Evolutionary conservation across 35 echinoderm and acorn worm species (phyloP).

Genomic region (Ptychodera flava): DNA sequence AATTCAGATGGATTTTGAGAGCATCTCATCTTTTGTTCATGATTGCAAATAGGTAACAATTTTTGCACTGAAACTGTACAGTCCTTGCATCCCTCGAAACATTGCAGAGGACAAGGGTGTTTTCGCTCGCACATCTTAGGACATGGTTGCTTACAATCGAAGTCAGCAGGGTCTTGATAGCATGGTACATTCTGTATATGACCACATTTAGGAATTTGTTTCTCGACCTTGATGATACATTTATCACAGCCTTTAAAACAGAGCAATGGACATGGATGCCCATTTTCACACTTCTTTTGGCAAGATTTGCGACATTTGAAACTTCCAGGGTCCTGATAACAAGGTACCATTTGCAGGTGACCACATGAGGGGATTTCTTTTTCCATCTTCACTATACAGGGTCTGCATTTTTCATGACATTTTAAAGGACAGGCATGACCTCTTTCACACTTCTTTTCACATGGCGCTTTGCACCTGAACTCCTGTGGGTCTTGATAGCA

Average conservation of each 20-base stretch:
- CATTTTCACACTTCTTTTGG: not conserved
- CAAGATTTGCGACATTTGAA: not conserved
- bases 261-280: constrained; percentile 26
- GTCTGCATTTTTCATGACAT: constrained; percentile 26
- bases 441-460: constrained; percentile 3
- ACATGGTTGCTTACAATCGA: not conserved
- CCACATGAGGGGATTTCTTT: constrained; percentile 3
- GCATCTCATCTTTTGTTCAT: not conserved
- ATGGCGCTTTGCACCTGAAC: not conserved
- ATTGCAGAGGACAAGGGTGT: not conserved
- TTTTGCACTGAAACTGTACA: not conserved
- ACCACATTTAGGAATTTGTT: not conserved
- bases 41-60: not conserved
- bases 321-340: not conserved
- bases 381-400: not conserved
- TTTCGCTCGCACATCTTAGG: not conserved
- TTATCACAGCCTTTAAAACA: constrained; percentile 23
- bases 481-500: constrained; percentile 7
- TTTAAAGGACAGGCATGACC: constrained; percentile 16
- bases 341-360: constrained; percentile 5
- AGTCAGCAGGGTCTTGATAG: not conserved
- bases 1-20: not conserved
- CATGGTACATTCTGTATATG: not conserved
- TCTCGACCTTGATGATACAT: constrained; percentile 13
- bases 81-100: not conserved